These are phyloP conservation scores for Nephrocerus scutellatus DNA, from an alignment of 2,888 invertebrate genomes.

Conservation along the genomic window DNA sequence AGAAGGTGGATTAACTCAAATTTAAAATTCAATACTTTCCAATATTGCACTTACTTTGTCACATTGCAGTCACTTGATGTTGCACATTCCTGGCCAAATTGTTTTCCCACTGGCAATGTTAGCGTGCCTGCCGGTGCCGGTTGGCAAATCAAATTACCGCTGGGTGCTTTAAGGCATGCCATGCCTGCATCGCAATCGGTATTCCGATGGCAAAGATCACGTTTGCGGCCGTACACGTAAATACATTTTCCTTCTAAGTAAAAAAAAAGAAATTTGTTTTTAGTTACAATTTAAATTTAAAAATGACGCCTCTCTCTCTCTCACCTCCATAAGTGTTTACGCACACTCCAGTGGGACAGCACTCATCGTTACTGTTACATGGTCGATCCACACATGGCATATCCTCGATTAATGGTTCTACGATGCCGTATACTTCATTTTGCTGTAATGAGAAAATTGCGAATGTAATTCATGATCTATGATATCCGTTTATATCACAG, in stretches of 20 bases:
- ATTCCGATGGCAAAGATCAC: constrained; percentile 74
- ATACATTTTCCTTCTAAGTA: constrained; percentile 55
- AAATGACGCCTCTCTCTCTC: constrained; percentile 44
- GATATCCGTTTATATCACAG: no score
- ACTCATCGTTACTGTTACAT: constrained; percentile 73
- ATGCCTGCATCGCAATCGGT: constrained; percentile 79
- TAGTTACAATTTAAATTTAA: neutral
- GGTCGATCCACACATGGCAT: constrained; percentile 71
- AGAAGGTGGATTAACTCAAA: neutral
- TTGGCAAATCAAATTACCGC: constrained; percentile 65
- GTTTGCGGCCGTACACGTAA: constrained; percentile 64
- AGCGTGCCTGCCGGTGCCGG: no score
- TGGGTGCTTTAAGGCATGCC: constrained; percentile 58
- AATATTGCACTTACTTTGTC: constrained; percentile 43
- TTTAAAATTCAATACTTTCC: constrained; percentile 1
- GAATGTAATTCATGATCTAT: constrained; percentile 3
- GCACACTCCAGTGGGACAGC: constrained; percentile 76
- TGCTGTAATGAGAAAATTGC: constrained; percentile 19
- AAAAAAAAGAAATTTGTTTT: neutral
- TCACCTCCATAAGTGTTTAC: constrained; percentile 35
- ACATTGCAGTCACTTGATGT: constrained; percentile 82
- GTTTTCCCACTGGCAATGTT: constrained; percentile 66
- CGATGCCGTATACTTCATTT: constrained; percentile 35
- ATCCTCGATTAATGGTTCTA: constrained; percentile 53
- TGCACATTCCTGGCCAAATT: constrained; percentile 76